A percentile compares a stretch with the other conserved stretches of the same genome.
Conservation (phyloP, 2,888 invertebrate genomes). For the Caenorhabditis macrosperma region DNA sequence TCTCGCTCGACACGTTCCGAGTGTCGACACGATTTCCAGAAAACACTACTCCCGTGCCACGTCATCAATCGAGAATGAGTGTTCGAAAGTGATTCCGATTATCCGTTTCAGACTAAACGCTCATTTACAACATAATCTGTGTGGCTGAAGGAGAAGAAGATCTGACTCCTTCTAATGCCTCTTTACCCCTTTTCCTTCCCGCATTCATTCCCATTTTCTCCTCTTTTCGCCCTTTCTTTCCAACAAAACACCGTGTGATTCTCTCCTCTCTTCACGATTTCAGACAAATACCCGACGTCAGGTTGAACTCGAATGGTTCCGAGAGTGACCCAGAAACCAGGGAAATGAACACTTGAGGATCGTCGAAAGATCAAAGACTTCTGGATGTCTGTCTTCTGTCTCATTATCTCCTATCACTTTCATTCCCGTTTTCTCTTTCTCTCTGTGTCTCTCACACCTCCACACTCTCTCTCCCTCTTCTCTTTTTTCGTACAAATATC, state of each 20-base stretch:
- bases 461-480: background rate
- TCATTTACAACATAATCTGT: background rate
- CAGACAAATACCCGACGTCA: background rate
- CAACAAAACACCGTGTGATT: background rate
- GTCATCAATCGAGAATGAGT: slow-evolving; percentile 6
- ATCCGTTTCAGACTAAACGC: background rate
- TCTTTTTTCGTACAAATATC: background rate
- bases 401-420: background rate
- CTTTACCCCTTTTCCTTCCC: background rate
- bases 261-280: background rate
- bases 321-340: no score
- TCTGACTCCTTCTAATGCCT: background rate
- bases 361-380: background rate
- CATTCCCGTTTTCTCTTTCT: background rate
- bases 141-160: no score
- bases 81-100: no score
- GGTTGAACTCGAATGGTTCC: background rate
- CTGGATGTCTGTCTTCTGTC: background rate
- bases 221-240: background rate
- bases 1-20: background rate
- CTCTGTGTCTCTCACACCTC: background rate
- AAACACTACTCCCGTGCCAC: no score
- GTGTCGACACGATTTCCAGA: background rate
- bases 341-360: background rate
- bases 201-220: background rate